phyloP scores from a whole-genome alignment of 2,797 vertebrate genomes.

The Acridotheres tristis region DNA sequence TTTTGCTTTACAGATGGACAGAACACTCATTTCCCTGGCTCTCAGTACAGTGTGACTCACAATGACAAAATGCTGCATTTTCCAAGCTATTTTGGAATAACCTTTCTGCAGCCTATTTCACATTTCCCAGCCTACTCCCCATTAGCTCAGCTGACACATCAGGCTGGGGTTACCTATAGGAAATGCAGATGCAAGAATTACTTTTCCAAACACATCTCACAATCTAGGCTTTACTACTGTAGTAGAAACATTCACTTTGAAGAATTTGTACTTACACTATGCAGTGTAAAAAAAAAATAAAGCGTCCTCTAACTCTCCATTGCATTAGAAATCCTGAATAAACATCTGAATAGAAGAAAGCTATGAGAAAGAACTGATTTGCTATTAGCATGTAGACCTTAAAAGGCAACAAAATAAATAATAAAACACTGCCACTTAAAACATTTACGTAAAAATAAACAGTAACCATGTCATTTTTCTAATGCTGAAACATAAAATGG shows the following conservation, averaged over 20 bases:
- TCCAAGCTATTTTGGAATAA: background rate
- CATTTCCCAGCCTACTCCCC: background rate
- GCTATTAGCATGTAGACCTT: background rate
- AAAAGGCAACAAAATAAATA: background rate
- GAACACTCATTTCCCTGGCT: background rate
- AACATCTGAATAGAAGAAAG: background rate
- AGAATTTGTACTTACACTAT: background rate
- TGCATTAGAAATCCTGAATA: background rate
- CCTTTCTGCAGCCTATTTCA: background rate
- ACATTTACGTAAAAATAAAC: conserved; percentile 47
- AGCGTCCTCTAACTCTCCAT: background rate
- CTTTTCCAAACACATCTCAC: background rate
- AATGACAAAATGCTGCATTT: background rate
- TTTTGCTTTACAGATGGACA: background rate
- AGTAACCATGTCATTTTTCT: background rate
- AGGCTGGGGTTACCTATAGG: background rate
- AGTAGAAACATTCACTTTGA: background rate
- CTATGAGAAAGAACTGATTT: background rate
- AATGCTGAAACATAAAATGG: background rate
- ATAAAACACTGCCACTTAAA: conserved; percentile 33
- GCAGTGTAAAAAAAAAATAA: background rate
- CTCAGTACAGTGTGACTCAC: background rate
- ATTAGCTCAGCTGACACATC: background rate
- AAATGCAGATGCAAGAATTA: background rate
- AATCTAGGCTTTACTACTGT: background rate